phyloP scores from a whole-genome alignment of 2,797 vertebrate species.

The Eutrigla gurnardus region DNA sequence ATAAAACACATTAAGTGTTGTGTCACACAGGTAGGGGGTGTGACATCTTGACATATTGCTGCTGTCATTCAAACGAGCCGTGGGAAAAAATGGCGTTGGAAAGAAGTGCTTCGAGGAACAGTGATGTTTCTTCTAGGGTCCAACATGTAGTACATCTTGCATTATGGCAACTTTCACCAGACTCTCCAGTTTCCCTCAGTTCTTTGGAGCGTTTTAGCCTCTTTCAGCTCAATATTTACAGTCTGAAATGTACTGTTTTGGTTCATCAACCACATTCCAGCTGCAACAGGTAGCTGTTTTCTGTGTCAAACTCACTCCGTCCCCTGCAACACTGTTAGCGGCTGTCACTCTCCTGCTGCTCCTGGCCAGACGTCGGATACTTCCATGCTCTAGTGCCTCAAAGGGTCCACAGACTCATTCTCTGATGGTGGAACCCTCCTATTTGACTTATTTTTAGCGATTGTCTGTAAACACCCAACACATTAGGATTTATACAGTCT shows the following conservation, averaged over 20 bases:
- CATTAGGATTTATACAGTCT: too few species aligned
- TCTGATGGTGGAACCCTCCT: too few species aligned
- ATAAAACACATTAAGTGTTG: constrained; percentile 25
- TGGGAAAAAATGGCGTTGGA: constrained; percentile 7
- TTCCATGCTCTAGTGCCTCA: too few species aligned
- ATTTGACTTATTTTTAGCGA: too few species aligned
- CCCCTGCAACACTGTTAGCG: too few species aligned
- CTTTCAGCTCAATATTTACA: neutral
- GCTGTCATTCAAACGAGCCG: constrained; percentile 16
- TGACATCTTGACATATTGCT: constrained; percentile 23
- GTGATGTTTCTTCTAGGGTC: neutral
- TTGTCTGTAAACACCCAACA: too few species aligned
- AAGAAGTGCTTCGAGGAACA: constrained; percentile 5
- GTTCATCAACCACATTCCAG: neutral
- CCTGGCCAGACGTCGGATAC: too few species aligned
- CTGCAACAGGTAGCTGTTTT: neutral
- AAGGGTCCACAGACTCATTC: too few species aligned
- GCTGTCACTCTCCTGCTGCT: too few species aligned
- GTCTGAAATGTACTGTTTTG: neutral
- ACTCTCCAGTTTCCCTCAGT: neutral
- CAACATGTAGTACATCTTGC: neutral
- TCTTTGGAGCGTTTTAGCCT: neutral
- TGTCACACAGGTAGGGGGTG: constrained; percentile 2
- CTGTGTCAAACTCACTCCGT: too few species aligned
- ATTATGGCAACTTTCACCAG: neutral